These are phyloP conservation scores for Oophaga pumilio DNA, from an alignment of 2,113 vertebrate genomes.

Conservation along the genomic window DNA sequence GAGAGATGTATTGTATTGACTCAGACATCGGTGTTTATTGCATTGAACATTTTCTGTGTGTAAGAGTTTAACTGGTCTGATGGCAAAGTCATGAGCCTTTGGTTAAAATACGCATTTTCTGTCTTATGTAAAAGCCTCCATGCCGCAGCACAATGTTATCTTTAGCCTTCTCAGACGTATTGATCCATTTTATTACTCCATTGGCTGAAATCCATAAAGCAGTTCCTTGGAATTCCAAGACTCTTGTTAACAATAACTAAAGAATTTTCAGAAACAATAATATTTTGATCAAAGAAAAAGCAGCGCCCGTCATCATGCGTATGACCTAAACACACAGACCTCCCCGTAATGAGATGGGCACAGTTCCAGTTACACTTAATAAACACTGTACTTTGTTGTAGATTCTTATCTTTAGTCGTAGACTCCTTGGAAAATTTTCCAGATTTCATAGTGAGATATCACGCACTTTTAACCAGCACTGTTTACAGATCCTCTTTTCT, in stretches of 20 bases:
- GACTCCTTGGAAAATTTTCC: not conserved
- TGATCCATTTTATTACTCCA: conserved; percentile 18
- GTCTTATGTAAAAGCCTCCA: not conserved
- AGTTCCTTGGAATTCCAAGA: conserved; percentile 21
- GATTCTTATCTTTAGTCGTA: not conserved
- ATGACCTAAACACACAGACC: not conserved
- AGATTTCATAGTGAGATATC: not conserved
- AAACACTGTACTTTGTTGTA: not conserved
- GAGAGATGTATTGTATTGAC: not conserved
- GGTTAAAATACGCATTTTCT: not conserved
- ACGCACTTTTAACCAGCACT: not conserved
- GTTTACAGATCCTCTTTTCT: not conserved
- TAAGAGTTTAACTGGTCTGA: not conserved
- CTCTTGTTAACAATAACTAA: conserved; percentile 26
- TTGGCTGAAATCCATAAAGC: conserved; percentile 16
- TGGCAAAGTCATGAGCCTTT: not conserved
- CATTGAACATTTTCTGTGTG: not conserved
- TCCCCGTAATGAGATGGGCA: not conserved
- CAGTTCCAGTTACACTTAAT: not conserved
- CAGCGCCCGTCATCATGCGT: not conserved
- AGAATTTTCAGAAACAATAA: conserved; percentile 17
- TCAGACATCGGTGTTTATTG: not conserved
- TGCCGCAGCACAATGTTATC: not conserved
- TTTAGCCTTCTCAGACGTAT: conserved; percentile 16
- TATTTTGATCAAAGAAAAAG: conserved; percentile 4